Base-by-base conservation (phyloP, 1,140 invertebrate species). In the Apis cerana region DNA sequence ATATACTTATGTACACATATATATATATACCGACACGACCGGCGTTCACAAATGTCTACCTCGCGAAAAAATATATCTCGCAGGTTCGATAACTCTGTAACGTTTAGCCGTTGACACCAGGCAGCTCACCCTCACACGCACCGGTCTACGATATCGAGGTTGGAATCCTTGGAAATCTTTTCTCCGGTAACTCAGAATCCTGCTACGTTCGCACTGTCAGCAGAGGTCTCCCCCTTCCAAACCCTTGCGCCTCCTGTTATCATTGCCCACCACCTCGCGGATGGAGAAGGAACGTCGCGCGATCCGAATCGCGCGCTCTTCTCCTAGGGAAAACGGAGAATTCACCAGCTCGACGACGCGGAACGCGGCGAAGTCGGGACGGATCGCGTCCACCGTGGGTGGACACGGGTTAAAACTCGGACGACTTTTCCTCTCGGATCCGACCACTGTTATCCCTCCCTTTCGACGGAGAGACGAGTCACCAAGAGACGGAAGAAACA, bases 231-330 rank as follows among this genome's bases (percentile, higher is more conserved):
- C 78, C 78, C 59, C 50, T 80, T 69, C 61, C 78, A 27, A 48
- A 64, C 23, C 12, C 33, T 62, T 43, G 33, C 33, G 23, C 19
- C 23, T 19, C 58, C 58, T 80, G 43, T 68, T 52, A 52, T 68
- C 64, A 67, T 82, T 76, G 52, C 54, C 80, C 72, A 67, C 80
- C 80, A 82, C 80, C 72, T 82, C 48, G 80, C 79, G 70, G 78
- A 74, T 62, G 17, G 17, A 58, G 52, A 43, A 33, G 67, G 77
- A 72, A 80, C 68, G 77, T 61, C 52, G 43, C 48, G 10, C 19
- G 50, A 81, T 81, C 80, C 72, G 80, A 82, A 82, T 82, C 64
- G 72, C 80, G 80, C 80, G 80, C 72, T 76, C 72, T 61, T 68
- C 80, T 58, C 61, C 72, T 43, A 43, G 33, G 72, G 75, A 62